Evolutionary conservation across 2,888 invertebrate genomes (phyloP).

Genomic region (Macaria liturata): DNA sequence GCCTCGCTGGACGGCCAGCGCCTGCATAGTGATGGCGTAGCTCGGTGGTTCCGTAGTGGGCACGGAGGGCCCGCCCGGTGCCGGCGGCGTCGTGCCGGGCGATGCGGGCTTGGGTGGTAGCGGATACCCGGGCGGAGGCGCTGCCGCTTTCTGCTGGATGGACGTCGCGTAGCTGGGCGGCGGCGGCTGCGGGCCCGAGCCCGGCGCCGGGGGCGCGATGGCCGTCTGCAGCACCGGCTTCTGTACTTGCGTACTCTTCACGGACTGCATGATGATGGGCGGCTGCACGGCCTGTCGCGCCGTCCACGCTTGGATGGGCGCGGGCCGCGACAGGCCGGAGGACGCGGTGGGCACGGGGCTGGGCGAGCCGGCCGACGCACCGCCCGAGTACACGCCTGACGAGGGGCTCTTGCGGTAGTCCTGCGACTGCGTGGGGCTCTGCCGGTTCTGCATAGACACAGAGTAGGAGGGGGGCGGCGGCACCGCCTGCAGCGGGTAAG

Average conservation of each 20-base stretch:
- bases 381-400: slow-evolving; percentile 93
- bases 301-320: slow-evolving; percentile 92
- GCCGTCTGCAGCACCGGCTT: slow-evolving; percentile 98
- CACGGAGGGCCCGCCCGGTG: slow-evolving; percentile 68
- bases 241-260: slow-evolving; percentile 97
- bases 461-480: slow-evolving; percentile 93
- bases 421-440: slow-evolving; percentile 92
- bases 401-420: slow-evolving; percentile 94
- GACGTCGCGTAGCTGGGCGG: slow-evolving; percentile 93
- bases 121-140: slow-evolving; percentile 73
- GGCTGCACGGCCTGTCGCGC: slow-evolving; percentile 95
- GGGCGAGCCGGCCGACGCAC: slow-evolving; percentile 92
- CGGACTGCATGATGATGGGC: slow-evolving; percentile 98
- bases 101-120: slow-evolving; percentile 80
- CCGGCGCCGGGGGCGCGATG: slow-evolving; percentile 93
- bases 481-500: slow-evolving; percentile 85
- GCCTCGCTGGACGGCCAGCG: slow-evolving; percentile 87
- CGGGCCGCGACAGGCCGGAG: slow-evolving; percentile 88
- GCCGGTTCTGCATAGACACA: slow-evolving; percentile 93
- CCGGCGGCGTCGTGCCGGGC: slow-evolving; percentile 80
- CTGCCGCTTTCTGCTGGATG: slow-evolving; percentile 88
- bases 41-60: slow-evolving; percentile 95
- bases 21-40: slow-evolving; percentile 95
- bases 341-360: slow-evolving; percentile 88
- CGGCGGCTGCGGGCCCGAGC: slow-evolving; percentile 87